A percentile compares a stretch with the other conserved stretches of the same genome.
Conservation (phyloP, 1,140 invertebrate genomes). For the Micrasema longulum region DNA sequence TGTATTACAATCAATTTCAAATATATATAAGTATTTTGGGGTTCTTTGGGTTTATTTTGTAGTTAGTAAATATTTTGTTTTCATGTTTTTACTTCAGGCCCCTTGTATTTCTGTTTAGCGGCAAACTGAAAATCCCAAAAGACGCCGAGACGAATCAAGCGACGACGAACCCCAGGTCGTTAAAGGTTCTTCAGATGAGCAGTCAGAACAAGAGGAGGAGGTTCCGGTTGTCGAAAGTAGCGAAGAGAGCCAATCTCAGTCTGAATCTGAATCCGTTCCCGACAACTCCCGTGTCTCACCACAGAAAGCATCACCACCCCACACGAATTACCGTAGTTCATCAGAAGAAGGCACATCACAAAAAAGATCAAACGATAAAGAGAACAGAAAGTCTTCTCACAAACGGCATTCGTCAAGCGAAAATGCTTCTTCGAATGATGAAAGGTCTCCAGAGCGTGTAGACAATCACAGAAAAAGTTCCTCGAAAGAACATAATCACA, state of each 20-base stretch:
- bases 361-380: slow-evolving; percentile 14
- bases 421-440: slow-evolving; percentile 21
- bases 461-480: slow-evolving; percentile 13
- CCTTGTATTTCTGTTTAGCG: slow-evolving; percentile 26
- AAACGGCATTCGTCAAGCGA: slow-evolving; percentile 19
- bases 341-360: slow-evolving; percentile 7
- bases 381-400: slow-evolving; percentile 6
- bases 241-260: too few species aligned
- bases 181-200: slow-evolving; percentile 1
- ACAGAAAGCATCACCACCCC: too few species aligned
- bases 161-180: not conserved
- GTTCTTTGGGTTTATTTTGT: too few species aligned
- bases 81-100: too few species aligned
- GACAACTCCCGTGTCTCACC: not conserved
- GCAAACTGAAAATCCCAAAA: slow-evolving; percentile 29
- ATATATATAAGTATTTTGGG: too few species aligned
- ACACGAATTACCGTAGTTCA: slow-evolving; percentile 17
- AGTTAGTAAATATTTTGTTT: too few species aligned
- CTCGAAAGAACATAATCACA: not conserved
- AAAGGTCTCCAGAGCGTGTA: slow-evolving; percentile 1
- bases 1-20: too few species aligned
- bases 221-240: not conserved
- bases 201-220: not conserved
- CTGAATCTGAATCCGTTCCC: not conserved
- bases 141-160: slow-evolving; percentile 13